Evolutionary conservation across 2,888 invertebrate genomes (phyloP).

Genomic region (Eulithis prunata): DNA sequence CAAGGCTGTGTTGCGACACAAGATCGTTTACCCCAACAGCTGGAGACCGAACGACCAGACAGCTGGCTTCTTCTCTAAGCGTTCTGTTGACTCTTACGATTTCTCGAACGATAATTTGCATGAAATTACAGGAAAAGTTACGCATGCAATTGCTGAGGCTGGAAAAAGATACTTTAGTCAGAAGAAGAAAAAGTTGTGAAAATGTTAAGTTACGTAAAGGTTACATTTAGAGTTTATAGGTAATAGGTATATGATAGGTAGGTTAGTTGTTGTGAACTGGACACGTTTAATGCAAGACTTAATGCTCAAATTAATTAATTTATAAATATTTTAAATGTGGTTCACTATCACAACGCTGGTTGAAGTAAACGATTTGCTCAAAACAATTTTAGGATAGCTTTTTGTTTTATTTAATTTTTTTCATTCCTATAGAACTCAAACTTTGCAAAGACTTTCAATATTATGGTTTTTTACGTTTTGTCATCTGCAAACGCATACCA

Average conservation of each 20-base stretch:
- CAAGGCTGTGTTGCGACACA: constrained; percentile 89
- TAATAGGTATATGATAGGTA: constrained; percentile 10
- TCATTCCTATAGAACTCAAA: not conserved
- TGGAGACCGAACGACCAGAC: constrained; percentile 74
- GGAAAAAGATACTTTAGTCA: constrained; percentile 70
- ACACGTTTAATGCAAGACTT: constrained; percentile 60
- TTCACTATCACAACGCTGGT: constrained; percentile 73
- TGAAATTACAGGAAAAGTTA: constrained; percentile 76
- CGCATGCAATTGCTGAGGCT: constrained; percentile 70
- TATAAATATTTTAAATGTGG: constrained; percentile 61
- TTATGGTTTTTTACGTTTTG: no score
- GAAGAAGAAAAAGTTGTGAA: constrained; percentile 40
- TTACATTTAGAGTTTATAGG: no score
- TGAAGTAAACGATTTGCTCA: constrained; percentile 34
- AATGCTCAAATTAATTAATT: not conserved
- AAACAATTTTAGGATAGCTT: constrained; percentile 2
- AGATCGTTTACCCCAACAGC: constrained; percentile 86
- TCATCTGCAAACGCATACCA: no score
- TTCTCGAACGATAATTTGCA: constrained; percentile 78
- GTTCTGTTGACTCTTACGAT: constrained; percentile 74
- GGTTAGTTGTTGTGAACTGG: constrained; percentile 72
- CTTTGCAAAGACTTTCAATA: no score
- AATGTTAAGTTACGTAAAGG: no score
- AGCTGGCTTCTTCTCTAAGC: constrained; percentile 71
- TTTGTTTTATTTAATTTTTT: constrained; percentile 10